Evolutionary conservation across 2,888 invertebrate genomes (phyloP).

Genomic region (Trichopoda pennipes): DNA sequence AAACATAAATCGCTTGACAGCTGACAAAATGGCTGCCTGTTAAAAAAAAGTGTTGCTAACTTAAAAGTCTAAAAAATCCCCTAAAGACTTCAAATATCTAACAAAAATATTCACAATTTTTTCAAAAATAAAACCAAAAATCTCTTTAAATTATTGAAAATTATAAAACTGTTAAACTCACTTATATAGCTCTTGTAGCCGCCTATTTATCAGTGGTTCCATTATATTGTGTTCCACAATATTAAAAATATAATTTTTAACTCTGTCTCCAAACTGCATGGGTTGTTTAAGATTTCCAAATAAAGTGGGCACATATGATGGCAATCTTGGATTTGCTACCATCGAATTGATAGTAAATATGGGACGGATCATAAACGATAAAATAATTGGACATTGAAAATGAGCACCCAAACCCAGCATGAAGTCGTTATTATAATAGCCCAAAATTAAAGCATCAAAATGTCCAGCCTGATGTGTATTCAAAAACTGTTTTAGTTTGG

Average conservation of each 20-base stretch:
- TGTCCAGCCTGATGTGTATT: constrained; percentile 60
- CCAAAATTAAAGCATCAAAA: constrained; percentile 77
- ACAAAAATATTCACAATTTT: no score
- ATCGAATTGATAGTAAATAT: constrained; percentile 67
- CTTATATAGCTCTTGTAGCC: constrained; percentile 41
- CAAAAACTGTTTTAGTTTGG: constrained; percentile 69
- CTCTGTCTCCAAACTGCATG: constrained; percentile 69
- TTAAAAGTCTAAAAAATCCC: no score
- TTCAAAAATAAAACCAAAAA: no score
- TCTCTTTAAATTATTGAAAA: no score
- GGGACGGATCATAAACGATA: constrained; percentile 72
- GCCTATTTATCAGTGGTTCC: background rate
- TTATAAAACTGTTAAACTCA: constrained; percentile 20
- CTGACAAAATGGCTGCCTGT: no score
- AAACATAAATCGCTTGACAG: no score
- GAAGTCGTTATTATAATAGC: constrained; percentile 75
- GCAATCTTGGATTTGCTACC: constrained; percentile 74
- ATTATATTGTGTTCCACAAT: constrained; percentile 39
- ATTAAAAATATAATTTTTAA: constrained; percentile 68
- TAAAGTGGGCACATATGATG: constrained; percentile 72
- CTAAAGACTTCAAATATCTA: no score
- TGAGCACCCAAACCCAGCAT: constrained; percentile 77
- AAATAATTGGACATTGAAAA: constrained; percentile 75
- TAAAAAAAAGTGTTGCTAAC: no score
- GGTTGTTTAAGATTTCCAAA: constrained; percentile 67